A percentile compares a stretch with the other conserved stretches of the same genome.
These are phyloP conservation scores for Alectoris magna DNA, from an alignment of 2,797 vertebrate species.

Conservation along the genomic window DNA sequence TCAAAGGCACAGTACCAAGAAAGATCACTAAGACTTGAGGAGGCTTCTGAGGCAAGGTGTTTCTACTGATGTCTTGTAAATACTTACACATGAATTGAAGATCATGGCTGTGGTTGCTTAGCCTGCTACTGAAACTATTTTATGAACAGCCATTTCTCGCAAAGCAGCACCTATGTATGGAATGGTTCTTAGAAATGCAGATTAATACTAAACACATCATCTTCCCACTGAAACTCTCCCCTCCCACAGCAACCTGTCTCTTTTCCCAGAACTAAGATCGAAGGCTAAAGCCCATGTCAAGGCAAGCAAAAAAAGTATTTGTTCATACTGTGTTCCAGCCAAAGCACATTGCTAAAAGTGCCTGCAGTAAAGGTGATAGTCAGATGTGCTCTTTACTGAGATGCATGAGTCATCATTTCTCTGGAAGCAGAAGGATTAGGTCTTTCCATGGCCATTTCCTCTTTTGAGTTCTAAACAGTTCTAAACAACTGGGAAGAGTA, in stretches of 20 bases:
- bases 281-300: neutral
- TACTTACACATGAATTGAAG: neutral
- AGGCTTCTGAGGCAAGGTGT: neutral
- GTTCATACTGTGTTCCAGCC: rapidly evolving
- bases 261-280: neutral
- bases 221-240: neutral
- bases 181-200: neutral
- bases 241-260: neutral
- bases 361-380: neutral
- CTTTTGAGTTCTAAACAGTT: neutral
- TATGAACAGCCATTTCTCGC: neutral
- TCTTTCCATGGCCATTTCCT: neutral
- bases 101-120: neutral
- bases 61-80: neutral
- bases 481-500: neutral
- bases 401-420: neutral
- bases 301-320: neutral
- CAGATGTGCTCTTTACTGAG: slow-evolving; percentile 62
- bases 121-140: neutral
- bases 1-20: neutral
- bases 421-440: neutral
- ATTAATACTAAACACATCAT: neutral
- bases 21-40: no score
- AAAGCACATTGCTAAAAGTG: neutral
- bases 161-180: neutral